Evolutionary conservation across 2,113 vertebrate genomes (phyloP).

Genomic region (Gallinago paraguaiae): DNA sequence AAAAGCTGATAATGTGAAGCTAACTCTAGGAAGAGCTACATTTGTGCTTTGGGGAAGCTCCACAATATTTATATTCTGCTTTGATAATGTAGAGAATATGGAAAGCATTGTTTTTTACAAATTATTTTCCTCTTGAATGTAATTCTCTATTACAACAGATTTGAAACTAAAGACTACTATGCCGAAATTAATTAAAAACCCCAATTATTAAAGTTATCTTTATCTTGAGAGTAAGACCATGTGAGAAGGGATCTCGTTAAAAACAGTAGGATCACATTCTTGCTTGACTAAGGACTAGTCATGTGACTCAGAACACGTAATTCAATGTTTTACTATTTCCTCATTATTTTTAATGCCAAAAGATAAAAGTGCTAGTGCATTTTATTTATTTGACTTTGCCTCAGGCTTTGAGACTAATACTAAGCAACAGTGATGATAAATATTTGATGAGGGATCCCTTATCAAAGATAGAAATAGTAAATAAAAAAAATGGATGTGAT

Average conservation of each 20-base stretch:
- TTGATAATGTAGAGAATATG: background rate
- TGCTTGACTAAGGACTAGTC: background rate
- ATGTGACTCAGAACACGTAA: background rate
- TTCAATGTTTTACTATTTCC: background rate
- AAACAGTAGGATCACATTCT: background rate
- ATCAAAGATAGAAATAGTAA: background rate
- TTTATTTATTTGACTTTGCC: conserved; percentile 67
- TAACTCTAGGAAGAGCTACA: background rate
- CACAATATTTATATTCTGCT: background rate
- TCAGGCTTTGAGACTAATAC: conserved; percentile 46
- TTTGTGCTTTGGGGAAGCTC: background rate
- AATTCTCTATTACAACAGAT: background rate
- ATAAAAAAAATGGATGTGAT: background rate
- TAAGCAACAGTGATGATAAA: conserved; percentile 13
- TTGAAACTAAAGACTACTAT: background rate
- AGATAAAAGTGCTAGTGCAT: background rate
- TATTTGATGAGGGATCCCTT: background rate
- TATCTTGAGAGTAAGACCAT: background rate
- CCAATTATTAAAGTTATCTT: background rate
- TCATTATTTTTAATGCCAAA: background rate
- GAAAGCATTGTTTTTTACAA: background rate
- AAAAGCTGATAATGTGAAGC: background rate
- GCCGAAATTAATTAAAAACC: background rate
- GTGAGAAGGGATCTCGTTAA: background rate
- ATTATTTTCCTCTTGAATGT: background rate